Percentiles rank a stretch among this genome's conserved stretches.
Conservation (phyloP, 1,140 invertebrate genomes). For the Trachymyrmex cornetzi region DNA sequence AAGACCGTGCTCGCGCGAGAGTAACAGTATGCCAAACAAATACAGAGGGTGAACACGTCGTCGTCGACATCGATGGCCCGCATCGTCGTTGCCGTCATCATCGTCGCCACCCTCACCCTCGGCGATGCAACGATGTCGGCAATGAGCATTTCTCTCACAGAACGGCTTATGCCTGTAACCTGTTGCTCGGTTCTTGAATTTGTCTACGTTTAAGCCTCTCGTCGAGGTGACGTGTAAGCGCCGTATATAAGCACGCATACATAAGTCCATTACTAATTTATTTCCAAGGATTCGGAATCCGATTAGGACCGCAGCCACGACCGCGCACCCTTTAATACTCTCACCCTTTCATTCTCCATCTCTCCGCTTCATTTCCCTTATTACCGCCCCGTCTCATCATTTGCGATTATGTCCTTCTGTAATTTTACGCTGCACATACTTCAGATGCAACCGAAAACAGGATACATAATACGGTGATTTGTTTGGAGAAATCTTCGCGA, state of each 20-base stretch:
- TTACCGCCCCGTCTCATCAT: not conserved
- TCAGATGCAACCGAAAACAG: not conserved
- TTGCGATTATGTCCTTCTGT: not conserved
- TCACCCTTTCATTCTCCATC: not conserved
- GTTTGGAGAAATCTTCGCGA: not conserved
- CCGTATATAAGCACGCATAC: not conserved
- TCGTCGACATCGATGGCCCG: not conserved
- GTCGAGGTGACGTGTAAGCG: slow-evolving; percentile 16
- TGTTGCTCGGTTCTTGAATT: slow-evolving; percentile 79
- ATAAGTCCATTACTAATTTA: slow-evolving; percentile 74
- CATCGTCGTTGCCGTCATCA: too few relatives aligned
- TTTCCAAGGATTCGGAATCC: slow-evolving; percentile 72
- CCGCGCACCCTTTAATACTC: not conserved
- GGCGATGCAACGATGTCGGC: slow-evolving; percentile 15
- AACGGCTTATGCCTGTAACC: slow-evolving; percentile 70
- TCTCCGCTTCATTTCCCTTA: not conserved
- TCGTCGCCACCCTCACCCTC: slow-evolving; percentile 12
- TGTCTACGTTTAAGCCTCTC: slow-evolving; percentile 73
- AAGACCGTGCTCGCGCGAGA: not conserved
- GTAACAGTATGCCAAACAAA: not conserved
- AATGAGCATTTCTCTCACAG: slow-evolving; percentile 49
- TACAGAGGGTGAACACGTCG: not conserved
- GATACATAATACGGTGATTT: not conserved
- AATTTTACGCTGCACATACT: too few relatives aligned
- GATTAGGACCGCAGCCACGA: slow-evolving; percentile 55